Percentiles rank a stretch among this genome's conserved stretches.
Conservation (phyloP, 2,113 vertebrate species). For the Oreochromis tanganicae region DNA sequence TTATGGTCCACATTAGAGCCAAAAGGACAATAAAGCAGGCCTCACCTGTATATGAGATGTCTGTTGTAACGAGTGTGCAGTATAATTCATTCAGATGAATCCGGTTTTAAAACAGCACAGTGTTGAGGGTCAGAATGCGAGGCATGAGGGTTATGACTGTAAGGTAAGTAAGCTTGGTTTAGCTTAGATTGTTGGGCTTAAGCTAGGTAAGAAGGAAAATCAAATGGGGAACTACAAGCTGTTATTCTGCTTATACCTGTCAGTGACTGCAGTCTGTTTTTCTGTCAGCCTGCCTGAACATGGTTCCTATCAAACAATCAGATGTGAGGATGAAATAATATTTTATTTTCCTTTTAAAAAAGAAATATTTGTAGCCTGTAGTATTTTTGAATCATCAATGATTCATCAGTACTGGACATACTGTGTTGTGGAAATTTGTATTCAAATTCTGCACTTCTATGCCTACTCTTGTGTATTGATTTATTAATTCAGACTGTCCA, state of each 20-base stretch:
- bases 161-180: background rate
- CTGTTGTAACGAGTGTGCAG: background rate
- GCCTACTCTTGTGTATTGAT: background rate
- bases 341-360: background rate
- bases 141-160: background rate
- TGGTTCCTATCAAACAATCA: background rate
- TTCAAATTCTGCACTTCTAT: background rate
- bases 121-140: background rate
- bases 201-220: background rate
- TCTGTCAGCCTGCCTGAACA: background rate
- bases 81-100: background rate
- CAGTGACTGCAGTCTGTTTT: background rate
- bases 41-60: background rate
- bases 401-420: background rate
- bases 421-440: background rate
- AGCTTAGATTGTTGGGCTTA: background rate
- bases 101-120: background rate
- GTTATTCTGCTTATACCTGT: background rate
- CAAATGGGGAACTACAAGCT: background rate
- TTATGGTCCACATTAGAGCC: background rate
- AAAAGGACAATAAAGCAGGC: background rate
- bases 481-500: background rate
- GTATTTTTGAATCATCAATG: background rate
- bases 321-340: background rate
- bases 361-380: background rate